phyloP scores from a whole-genome alignment of 1,140 invertebrate genomes.

The Colletes gigas region DNA sequence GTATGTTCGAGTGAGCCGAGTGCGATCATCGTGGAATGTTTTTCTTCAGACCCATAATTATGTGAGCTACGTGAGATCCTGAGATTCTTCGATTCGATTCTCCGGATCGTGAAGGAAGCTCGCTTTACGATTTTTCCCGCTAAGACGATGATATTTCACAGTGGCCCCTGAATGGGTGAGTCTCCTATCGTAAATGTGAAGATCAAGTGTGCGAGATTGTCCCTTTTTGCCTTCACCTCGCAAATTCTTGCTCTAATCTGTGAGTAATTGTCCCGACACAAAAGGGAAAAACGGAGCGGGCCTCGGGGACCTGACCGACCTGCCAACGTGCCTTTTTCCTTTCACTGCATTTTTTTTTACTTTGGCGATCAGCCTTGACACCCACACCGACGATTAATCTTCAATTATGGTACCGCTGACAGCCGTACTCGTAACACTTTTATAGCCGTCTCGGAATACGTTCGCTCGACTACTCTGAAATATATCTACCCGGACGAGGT shows the following conservation, averaged over 20 bases:
- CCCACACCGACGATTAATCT: conserved; percentile 71
- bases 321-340: conserved; percentile 46
- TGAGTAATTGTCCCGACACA: conserved; percentile 73
- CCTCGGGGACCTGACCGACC: conserved; percentile 39
- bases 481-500: conserved; percentile 8
- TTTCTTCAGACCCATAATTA: conserved; percentile 23
- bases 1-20: neutral
- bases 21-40: neutral
- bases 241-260: conserved; percentile 76
- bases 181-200: conserved; percentile 70
- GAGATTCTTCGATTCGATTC: conserved; percentile 41
- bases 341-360: conserved; percentile 36
- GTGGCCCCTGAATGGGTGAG: conserved; percentile 55
- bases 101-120: conserved; percentile 16
- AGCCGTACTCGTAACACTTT: conserved; percentile 71
- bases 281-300: conserved; percentile 56
- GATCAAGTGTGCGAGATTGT: conserved; percentile 71
- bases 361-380: conserved; percentile 53
- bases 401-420: conserved; percentile 71
- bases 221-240: conserved; percentile 59
- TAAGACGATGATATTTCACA: conserved; percentile 72
- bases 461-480: conserved; percentile 12
- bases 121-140: conserved; percentile 54
- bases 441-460: conserved; percentile 48
- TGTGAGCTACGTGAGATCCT: conserved; percentile 12